These are phyloP conservation scores for Drosophila santomea DNA, from an alignment of 1,140 invertebrate genomes.

Conservation along the genomic window DNA sequence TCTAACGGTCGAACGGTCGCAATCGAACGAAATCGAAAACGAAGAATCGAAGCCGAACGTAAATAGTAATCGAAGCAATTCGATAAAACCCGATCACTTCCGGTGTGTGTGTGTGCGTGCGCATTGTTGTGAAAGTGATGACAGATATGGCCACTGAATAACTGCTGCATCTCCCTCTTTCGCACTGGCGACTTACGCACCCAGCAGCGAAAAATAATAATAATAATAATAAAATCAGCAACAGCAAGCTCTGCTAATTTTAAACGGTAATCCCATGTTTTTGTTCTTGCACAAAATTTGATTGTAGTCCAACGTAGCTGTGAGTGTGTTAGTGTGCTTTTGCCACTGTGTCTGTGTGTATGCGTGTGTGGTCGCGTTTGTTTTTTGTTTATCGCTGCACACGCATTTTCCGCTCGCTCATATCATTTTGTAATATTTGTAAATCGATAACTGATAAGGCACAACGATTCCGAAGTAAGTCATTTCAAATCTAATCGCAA, in stretches of 20 bases:
- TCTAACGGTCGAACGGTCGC: constrained; percentile 36
- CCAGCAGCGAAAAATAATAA: constrained; percentile 16
- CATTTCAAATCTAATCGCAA: constrained; percentile 26
- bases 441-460: constrained; percentile 44
- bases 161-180: constrained; percentile 20
- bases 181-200: constrained; percentile 55
- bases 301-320: constrained; percentile 24
- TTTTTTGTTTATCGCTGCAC: constrained; percentile 41
- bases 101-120: constrained; percentile 47
- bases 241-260: constrained; percentile 67
- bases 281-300: constrained; percentile 51
- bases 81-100: constrained; percentile 51
- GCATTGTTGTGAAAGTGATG: constrained; percentile 23
- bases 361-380: constrained; percentile 25
- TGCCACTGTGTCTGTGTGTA: background rate
- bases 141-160: constrained; percentile 20
- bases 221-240: constrained; percentile 29
- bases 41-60: constrained; percentile 8
- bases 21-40: constrained; percentile 40
- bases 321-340: constrained; percentile 18
- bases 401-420: constrained; percentile 38
- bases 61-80: constrained; percentile 16
- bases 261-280: constrained; percentile 72
- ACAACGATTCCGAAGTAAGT: constrained; percentile 8
- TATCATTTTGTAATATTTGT: constrained; percentile 34